phyloP scores from a whole-genome alignment of 2,113 vertebrate species.

The Aspidoscelis tigris region DNA sequence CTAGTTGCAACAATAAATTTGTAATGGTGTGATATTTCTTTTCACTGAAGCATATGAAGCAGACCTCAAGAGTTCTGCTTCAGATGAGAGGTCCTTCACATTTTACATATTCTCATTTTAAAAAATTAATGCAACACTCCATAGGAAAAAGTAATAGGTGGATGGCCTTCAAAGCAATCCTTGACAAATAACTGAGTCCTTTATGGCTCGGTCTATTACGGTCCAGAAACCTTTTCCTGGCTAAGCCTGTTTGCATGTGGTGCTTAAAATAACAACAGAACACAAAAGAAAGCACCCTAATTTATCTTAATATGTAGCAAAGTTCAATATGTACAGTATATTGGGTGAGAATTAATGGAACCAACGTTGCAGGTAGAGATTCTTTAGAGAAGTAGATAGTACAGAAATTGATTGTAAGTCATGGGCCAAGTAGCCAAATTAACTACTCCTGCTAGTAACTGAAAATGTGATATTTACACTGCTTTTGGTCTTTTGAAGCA shows the following conservation, averaged over 20 bases:
- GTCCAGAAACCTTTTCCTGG: background rate
- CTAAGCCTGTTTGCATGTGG: background rate
- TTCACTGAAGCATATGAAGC: too few relatives aligned
- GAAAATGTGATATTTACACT: constrained; percentile 67
- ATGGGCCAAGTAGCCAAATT: constrained; percentile 20
- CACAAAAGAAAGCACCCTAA: background rate
- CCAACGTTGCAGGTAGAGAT: background rate
- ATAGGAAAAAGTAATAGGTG: background rate
- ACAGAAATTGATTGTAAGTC: background rate
- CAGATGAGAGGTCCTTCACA: background rate
- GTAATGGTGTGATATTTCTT: too few relatives aligned
- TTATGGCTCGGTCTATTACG: background rate
- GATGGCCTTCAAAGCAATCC: background rate
- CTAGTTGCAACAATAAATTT: too few relatives aligned
- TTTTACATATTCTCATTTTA: background rate
- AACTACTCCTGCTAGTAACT: constrained; percentile 64
- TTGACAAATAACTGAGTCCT: background rate
- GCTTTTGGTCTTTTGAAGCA: constrained; percentile 63
- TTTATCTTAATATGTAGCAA: background rate
- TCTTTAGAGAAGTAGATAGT: background rate
- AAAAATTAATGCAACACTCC: background rate
- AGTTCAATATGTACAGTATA: background rate
- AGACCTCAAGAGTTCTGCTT: background rate
- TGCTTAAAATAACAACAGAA: background rate
- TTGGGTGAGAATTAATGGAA: background rate